phyloP scores from a whole-genome alignment of 2,797 vertebrate genomes.

The Platyrinchus mystaceus region DNA sequence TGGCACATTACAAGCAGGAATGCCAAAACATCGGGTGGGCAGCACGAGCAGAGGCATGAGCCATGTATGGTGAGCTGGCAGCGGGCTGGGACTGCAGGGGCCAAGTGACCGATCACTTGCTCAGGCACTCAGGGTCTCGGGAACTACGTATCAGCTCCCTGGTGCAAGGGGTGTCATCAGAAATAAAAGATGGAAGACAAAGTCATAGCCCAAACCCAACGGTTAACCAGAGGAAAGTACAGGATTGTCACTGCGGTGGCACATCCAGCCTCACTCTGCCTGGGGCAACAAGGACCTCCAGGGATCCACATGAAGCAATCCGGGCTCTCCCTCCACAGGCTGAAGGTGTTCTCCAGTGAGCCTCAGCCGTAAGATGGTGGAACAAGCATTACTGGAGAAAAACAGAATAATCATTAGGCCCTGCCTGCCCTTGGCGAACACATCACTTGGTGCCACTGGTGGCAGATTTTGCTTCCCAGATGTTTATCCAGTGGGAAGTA shows the following conservation, averaged over 20 bases:
- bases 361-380: background rate
- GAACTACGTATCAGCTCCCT: background rate
- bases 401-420: background rate
- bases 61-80: background rate
- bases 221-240: background rate
- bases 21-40: background rate
- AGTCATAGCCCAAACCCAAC: background rate
- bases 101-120: accelerated
- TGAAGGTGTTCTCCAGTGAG: background rate
- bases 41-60: background rate
- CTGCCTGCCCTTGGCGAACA: background rate
- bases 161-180: accelerated
- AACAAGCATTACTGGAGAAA: background rate
- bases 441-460: accelerated
- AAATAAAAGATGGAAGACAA: background rate
- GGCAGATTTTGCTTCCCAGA: background rate
- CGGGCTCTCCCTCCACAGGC: background rate
- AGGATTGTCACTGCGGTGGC: background rate
- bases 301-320: background rate
- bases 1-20: background rate
- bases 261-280: background rate
- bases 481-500: background rate
- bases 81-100: background rate
- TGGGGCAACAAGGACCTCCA: accelerated
- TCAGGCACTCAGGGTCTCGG: background rate